A percentile compares a stretch with the other conserved stretches of the same genome.
Evolutionary conservation across 2,888 invertebrate genomes (phyloP).

Genomic region (Ariolimax columbianus): DNA sequence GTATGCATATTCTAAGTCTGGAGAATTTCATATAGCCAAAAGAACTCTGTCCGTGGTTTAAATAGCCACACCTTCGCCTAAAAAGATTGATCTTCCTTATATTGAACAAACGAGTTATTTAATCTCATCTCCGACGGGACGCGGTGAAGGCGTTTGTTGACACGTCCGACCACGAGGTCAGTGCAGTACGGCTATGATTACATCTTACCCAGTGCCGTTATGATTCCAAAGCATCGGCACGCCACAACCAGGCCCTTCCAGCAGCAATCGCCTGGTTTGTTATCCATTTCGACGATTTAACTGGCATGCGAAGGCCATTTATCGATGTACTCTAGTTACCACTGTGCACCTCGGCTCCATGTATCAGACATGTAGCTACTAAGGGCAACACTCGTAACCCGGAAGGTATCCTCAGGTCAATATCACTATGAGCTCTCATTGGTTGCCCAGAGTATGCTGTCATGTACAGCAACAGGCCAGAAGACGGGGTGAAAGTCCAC

Average conservation of each 20-base stretch:
- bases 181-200: neutral
- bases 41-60: too few species aligned
- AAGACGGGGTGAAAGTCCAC: too few species aligned
- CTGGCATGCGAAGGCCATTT: neutral
- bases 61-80: too few species aligned
- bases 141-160: neutral
- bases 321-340: neutral
- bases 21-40: too few species aligned
- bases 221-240: slow-evolving; percentile 62
- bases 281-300: slow-evolving; percentile 19
- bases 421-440: too few species aligned
- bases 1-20: too few species aligned
- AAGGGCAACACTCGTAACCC: slow-evolving; percentile 23
- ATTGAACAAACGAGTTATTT: too few species aligned
- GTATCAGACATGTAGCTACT: neutral
- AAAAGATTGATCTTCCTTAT: too few species aligned
- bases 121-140: too few species aligned
- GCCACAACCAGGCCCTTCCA: slow-evolving; percentile 59
- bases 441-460: too few species aligned
- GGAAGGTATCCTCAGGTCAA: too few species aligned
- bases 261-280: slow-evolving; percentile 49
- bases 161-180: neutral
- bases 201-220: slow-evolving; percentile 63
- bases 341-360: neutral
- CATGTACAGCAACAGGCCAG: too few species aligned